Evolutionary conservation across 1,140 invertebrate genomes (phyloP), one percentile per base, ranked within the genome.

Genomic region (Eumaeus atala): DNA sequence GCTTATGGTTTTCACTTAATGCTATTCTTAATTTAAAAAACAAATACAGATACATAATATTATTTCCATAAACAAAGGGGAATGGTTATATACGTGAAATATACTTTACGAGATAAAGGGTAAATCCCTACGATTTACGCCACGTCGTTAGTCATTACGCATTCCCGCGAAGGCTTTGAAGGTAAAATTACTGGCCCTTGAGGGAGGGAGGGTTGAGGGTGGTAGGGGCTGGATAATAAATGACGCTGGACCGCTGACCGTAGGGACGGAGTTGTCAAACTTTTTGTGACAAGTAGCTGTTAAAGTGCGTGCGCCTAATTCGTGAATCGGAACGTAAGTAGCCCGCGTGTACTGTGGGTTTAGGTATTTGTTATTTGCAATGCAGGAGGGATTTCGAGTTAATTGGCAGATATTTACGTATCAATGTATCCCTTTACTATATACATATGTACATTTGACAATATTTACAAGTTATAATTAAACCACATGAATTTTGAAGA

Each of bases 231-330:
- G 70, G 70, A 67, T 77, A 74, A 78, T 77, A 83, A 83, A 83
- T 80, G 79, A 78, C 66, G 56, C 60, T 57, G 60, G 60, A 64
- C 66, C 67, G 54, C 60, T 57, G 56, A 56, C 66, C 66, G 54
- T 40, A 60, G 69, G 77, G 77, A 69, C 57, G 59, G 67, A 74
- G 70, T 74, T 72, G 69, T 65, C 66, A 78, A 53, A 82, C 74
- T 83, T 83, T 83, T 83, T 83, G 70, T 81, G 75, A 80, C 77
- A 83, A 80, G 80, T 83, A 77, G 67, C 78, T 60, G 55, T 65
- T 59, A 80, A 75, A 83, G 73, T 79, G 72, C 70, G 70, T 75
- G 61, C 48, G 51, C 52, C 68, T 71, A 68, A 71, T 66, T 56
- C 58, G 59, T 54, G 59, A 62, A 56, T 59, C 56, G 59, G 60